Conservation (phyloP, 2,797 vertebrate genomes). For the Lemur catta region DNA sequence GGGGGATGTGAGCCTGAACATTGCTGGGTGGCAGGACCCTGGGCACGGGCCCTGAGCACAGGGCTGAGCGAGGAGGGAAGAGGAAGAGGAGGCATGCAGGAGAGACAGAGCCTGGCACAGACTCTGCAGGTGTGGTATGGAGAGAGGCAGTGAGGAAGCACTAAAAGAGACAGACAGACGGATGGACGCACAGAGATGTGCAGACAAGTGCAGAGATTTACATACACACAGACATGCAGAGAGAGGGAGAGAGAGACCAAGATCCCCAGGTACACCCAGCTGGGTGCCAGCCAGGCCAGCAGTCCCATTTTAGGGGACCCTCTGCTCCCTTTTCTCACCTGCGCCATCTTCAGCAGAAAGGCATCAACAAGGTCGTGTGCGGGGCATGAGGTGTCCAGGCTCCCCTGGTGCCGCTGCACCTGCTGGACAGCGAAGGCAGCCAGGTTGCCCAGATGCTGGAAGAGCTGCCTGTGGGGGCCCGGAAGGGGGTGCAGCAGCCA, state of each 20-base stretch:
- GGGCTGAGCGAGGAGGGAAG: not conserved
- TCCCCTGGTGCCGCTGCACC: constrained; percentile 42
- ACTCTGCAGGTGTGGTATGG: not conserved
- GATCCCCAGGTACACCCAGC: not conserved
- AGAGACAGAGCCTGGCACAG: not conserved
- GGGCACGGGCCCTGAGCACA: not conserved
- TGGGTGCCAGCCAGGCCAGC: not conserved
- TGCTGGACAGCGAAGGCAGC: constrained; percentile 50
- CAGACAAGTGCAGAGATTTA: not conserved
- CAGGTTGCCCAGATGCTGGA: constrained; percentile 37
- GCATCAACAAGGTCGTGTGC: constrained; percentile 86
- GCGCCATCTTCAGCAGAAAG: constrained; percentile 87
- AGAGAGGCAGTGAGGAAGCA: not conserved
- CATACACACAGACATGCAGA: not conserved
- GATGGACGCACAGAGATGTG: not conserved
- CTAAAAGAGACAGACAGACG: not conserved
- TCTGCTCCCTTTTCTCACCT: constrained; percentile 74
- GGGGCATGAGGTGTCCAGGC: not conserved
- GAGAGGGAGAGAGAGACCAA: not conserved
- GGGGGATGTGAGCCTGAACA: not conserved
- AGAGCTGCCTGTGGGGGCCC: not conserved
- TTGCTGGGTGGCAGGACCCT: not conserved
- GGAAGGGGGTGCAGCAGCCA: constrained; percentile 53
- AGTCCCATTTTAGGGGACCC: not conserved
- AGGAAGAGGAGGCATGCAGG: not conserved